phyloP scores from a whole-genome alignment of 1,140 invertebrate species.

The Lineus longissimus region DNA sequence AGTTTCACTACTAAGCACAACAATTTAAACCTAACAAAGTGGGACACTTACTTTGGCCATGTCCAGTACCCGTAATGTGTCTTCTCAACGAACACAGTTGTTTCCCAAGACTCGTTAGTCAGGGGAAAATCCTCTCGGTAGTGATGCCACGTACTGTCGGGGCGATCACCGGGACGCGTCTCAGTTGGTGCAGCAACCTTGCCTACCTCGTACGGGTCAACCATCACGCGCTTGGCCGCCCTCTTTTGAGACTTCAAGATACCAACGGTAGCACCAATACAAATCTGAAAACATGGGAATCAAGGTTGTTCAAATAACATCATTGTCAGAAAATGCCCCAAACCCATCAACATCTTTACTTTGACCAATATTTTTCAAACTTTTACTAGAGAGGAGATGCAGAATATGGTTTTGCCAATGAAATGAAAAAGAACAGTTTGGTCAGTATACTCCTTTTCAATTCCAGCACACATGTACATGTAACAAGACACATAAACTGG shows the following conservation, averaged over 20 bases:
- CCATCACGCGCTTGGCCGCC: constrained; percentile 61
- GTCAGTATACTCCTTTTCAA: too few relatives aligned
- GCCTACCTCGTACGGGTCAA: constrained; percentile 55
- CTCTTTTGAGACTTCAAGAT: constrained; percentile 76
- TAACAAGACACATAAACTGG: too few relatives aligned
- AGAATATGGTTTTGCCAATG: too few relatives aligned
- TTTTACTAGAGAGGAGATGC: too few relatives aligned
- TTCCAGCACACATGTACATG: too few relatives aligned
- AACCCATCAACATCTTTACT: too few relatives aligned
- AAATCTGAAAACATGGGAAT: constrained; percentile 53
- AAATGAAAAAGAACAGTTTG: too few relatives aligned
- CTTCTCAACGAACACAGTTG: constrained; percentile 66
- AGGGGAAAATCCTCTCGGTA: constrained; percentile 61
- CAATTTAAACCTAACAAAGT: too few relatives aligned
- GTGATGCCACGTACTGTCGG: constrained; percentile 72
- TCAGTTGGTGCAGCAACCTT: constrained; percentile 11
- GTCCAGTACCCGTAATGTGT: constrained; percentile 71
- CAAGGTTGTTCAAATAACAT: not conserved
- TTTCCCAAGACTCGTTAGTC: constrained; percentile 70
- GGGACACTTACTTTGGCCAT: constrained; percentile 73
- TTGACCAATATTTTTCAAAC: too few relatives aligned
- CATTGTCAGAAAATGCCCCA: too few relatives aligned
- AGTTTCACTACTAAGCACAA: too few relatives aligned
- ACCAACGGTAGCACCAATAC: constrained; percentile 61
- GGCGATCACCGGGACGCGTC: constrained; percentile 55